Conservation (phyloP, 2,113 vertebrate genomes). For the Antigone vipio region DNA sequence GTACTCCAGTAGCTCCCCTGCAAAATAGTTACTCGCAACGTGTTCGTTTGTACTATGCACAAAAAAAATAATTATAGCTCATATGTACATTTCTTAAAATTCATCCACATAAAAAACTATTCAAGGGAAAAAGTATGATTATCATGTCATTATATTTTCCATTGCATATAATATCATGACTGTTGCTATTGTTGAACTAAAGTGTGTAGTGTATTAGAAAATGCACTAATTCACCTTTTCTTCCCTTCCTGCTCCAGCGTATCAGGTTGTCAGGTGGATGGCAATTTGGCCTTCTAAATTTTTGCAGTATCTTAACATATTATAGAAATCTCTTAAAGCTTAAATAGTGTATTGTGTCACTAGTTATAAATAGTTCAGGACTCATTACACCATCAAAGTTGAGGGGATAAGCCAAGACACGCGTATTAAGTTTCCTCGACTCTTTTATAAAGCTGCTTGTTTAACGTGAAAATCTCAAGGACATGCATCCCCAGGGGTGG, state of each 20-base stretch:
- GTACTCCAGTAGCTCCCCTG: not conserved
- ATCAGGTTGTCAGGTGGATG: not conserved
- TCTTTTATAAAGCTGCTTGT: slow-evolving; percentile 50
- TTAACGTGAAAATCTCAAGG: slow-evolving; percentile 60
- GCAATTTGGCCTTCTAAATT: not conserved
- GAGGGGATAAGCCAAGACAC: slow-evolving; percentile 23
- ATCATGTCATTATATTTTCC: not conserved
- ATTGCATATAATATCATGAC: not conserved
- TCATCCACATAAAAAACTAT: not conserved
- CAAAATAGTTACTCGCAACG: not conserved
- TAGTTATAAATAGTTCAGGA: slow-evolving; percentile 35
- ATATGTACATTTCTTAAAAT: not conserved
- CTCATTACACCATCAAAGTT: slow-evolving; percentile 11
- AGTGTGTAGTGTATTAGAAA: not conserved
- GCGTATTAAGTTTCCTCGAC: slow-evolving; percentile 30
- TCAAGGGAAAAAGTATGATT: not conserved
- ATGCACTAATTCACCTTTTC: not conserved
- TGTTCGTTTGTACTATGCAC: not conserved
- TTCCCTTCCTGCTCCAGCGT: not conserved
- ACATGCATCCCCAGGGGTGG: slow-evolving; percentile 51
- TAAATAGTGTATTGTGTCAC: not conserved
- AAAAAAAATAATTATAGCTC: not conserved
- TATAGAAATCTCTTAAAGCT: slow-evolving; percentile 8
- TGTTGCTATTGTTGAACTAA: not conserved
- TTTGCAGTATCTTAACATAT: not conserved